Base-by-base conservation (phyloP, 1,140 invertebrate genomes). In the Octopus sinensis region DNA sequence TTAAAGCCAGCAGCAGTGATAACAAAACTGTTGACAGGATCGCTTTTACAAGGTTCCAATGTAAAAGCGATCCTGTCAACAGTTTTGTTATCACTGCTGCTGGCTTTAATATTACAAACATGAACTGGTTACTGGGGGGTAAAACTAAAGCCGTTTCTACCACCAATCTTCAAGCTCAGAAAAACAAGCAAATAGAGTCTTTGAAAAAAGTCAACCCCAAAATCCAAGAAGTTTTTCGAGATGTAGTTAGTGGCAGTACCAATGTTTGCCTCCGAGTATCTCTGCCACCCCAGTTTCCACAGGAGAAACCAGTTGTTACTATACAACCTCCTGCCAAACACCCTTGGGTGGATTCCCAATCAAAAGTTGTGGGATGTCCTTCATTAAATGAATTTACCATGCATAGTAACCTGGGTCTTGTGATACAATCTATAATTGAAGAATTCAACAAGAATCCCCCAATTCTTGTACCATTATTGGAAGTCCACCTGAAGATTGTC, bases 391-490 rank as follows among this genome's bases (percentile, higher is more conserved):
- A 87, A 86, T 90, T 90, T 86, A 86, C 87, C 13, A 87, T 90
- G 83, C 90, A 90, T 82, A 89, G 87, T 53, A 89, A 89, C 81
- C 82, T 90, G 12, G 85, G 87, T 17, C 83, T 84, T 51, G 85
- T 87, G 17, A 84, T 89, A 6, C 84, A 87, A 77, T 80, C 83
- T 17, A 87, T 90, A 17, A 80, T 90, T 56, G 88, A 90, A 78
- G 90, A 90, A 82, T 90, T 90, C 79, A 88, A 86, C 78, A 86
- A 83, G 73, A 86, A 83, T 76, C 87, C 87, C 53, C 90, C 90
- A 76, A 81, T 77, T 9, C 73, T 88, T 79, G 79, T 68, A 13
- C 62, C 62, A 12, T 71, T 80, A n/a, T n/a, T n/a, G n/a, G n/a
- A n/a, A n/a, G n/a, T n/a, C n/a, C n/a, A n/a, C n/a, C n/a, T n/a